Evolutionary conservation across 2,797 vertebrate species (phyloP).

Genomic region (Sebastiscus tertius): DNA sequence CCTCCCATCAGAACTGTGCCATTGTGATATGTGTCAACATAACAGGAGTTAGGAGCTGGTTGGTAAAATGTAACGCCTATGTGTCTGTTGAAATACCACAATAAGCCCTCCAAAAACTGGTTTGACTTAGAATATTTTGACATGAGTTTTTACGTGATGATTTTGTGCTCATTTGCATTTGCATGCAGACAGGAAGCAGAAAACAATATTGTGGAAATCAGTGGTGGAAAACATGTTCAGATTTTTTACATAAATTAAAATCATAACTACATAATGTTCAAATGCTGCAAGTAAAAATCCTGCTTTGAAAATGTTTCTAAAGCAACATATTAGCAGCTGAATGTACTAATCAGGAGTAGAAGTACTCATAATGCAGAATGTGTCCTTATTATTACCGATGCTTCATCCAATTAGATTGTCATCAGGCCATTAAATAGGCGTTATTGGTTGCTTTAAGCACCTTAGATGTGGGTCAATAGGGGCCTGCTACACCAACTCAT

Average conservation of each 20-base stretch:
- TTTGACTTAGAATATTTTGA: background rate
- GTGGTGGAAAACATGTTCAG: background rate
- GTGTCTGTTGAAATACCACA: background rate
- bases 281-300: background rate
- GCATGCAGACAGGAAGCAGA: background rate
- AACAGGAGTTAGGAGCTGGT: background rate
- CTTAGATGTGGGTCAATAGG: no score
- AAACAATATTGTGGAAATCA: background rate
- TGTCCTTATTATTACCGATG: background rate
- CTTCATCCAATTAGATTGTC: no score
- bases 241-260: background rate
- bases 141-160: background rate
- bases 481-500: no score
- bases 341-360: background rate
- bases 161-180: background rate
- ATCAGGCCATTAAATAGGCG: no score
- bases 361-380: background rate
- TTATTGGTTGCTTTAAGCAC: no score
- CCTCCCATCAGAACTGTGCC: slow-evolving; percentile 1
- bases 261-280: background rate
- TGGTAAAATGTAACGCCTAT: background rate
- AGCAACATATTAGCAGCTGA: background rate
- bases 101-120: background rate
- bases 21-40: slow-evolving; percentile 10
- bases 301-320: background rate